Evolutionary conservation across 2,888 invertebrate genomes (phyloP).

Genomic region (Pristionchus entomophagus): DNA sequence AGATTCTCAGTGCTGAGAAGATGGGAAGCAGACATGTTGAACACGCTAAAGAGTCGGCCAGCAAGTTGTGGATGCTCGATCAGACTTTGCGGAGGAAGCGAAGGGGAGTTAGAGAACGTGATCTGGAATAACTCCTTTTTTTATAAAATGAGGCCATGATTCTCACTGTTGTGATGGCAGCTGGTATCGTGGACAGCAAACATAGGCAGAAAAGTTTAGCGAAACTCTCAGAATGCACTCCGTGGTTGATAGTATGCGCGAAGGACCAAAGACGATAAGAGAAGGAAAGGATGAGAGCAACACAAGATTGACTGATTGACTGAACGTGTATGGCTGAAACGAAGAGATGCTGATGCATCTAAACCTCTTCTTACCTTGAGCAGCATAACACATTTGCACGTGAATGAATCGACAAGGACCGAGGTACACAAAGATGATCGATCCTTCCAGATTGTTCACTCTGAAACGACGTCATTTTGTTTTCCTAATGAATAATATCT

Average conservation of each 20-base stretch:
- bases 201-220: neutral
- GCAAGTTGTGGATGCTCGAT: neutral
- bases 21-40: neutral
- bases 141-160: neutral
- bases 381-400: neutral
- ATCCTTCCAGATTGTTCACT: slow-evolving; percentile 14
- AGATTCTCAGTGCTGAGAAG: neutral
- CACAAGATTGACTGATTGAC: neutral
- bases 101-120: neutral
- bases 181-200: neutral
- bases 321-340: neutral
- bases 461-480: too few species aligned
- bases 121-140: neutral
- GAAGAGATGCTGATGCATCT: too few species aligned
- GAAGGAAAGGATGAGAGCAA: neutral
- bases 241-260: neutral
- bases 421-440: slow-evolving; percentile 6
- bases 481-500: too few species aligned
- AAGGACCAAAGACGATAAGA: neutral
- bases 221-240: neutral
- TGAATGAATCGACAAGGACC: slow-evolving; percentile 1
- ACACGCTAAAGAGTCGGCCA: neutral
- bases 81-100: neutral
- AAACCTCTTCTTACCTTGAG: neutral
- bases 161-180: neutral